Base-by-base conservation (phyloP, 2,113 vertebrate genomes). In the Urocolius indicus region DNA sequence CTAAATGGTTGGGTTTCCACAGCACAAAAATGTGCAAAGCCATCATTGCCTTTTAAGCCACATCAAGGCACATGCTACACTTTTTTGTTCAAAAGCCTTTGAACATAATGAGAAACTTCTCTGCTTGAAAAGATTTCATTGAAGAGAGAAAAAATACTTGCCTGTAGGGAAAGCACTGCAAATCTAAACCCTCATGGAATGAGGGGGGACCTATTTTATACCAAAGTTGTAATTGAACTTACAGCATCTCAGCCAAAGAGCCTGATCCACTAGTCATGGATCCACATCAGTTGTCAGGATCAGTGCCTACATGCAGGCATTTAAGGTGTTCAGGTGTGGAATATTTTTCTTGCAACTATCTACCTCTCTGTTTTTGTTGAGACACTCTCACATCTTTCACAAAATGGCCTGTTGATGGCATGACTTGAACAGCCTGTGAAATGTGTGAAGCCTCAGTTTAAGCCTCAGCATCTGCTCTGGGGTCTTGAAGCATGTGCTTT, bases 381-480 rank as follows among this genome's bases (percentile, higher is more conserved):
- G 61, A 11, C 1, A 5, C 9, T 71, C 19, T 21, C 1, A 1
- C 13, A 6, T 24, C 66, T 65, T 32, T 32, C 41, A 66, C 54
- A 5, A 10, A 45, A 15, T 0, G 1, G 30, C 27, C 48, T 1
- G 1, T 10, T 30, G 59, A 69, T 48, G 22, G 15, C 29, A 17
- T 0, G 3, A 41, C 10, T n/a, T 36, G 17, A 17, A 8, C 7
- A 41, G 9, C 2, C 3, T 1, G 7, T 41, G 55, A 26, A 45
- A 2, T 13, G 15, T 34, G 46, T 49, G 49, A 63, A 65, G 58
- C 32, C 32, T 66, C 16, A 7, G n/a, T 14, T 75, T 41, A 27
- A 2, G 38, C 38, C 38, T 8, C 48, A 20, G 29, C 8, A 5
- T 49, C 68, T 78, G 38, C 71, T 72, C 34, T 17, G 54, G 26